phyloP scores from a whole-genome alignment of 1,140 invertebrate genomes.

The Zaprionus tsacasi region DNA sequence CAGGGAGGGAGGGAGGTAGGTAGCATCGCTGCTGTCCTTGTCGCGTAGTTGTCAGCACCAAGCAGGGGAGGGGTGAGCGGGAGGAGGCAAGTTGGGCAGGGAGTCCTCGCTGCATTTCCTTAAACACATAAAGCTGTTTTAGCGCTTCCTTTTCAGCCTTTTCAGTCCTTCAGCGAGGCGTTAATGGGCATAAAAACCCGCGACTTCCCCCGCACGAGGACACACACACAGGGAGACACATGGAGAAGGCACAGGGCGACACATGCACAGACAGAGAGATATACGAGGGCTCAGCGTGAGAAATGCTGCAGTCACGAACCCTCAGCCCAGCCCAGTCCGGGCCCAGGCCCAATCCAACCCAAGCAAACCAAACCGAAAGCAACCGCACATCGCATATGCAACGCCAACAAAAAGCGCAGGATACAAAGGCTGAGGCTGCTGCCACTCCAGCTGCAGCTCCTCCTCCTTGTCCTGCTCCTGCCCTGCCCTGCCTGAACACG shows the following conservation, averaged over 20 bases:
- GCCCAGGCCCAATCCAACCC: not conserved
- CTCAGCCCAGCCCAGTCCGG: not conserved
- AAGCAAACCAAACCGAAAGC: not conserved
- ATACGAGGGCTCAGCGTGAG: conserved; percentile 49
- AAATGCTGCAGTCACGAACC: conserved; percentile 60
- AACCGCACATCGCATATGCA: conserved; percentile 32
- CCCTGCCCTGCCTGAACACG: not conserved
- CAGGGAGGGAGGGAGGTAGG: not conserved
- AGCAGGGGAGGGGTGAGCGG: not conserved
- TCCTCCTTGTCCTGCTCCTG: no score
- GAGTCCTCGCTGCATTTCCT: conserved; percentile 54
- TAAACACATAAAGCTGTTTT: conserved; percentile 71
- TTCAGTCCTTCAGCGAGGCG: conserved; percentile 52
- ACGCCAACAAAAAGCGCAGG: conserved; percentile 51
- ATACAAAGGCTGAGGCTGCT: conserved; percentile 39
- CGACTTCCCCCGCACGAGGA: not conserved
- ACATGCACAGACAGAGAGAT: conserved; percentile 18
- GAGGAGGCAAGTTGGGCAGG: not conserved
- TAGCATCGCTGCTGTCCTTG: conserved; percentile 22
- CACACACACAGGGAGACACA: not conserved
- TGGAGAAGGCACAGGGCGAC: conserved; percentile 4
- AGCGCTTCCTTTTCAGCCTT: conserved; percentile 61
- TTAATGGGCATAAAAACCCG: conserved; percentile 61
- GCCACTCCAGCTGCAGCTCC: not conserved
- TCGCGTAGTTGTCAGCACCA: conserved; percentile 50